Conservation (phyloP, 2,113 vertebrate species). For the Nibea coibor region DNA sequence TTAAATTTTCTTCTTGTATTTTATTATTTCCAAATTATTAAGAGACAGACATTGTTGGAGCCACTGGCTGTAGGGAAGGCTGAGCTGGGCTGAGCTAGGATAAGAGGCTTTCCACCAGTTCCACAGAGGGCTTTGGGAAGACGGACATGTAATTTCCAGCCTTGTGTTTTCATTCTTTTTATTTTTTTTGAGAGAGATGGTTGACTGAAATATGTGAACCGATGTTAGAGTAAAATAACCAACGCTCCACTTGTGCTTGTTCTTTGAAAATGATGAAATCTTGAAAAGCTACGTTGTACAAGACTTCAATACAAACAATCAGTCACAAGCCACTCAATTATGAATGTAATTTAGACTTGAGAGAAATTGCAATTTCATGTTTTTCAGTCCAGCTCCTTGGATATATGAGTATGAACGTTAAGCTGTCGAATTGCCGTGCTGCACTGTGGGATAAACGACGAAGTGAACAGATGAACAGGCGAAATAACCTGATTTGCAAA, state of each 20-base stretch:
- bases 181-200: neutral
- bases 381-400: conserved; percentile 3
- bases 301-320: neutral
- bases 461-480: conserved; percentile 24
- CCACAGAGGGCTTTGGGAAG: neutral
- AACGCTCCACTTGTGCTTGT: neutral
- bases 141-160: neutral
- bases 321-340: neutral
- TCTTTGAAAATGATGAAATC: neutral
- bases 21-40: too few relatives aligned
- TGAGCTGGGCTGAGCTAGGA: neutral
- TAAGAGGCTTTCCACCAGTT: conserved; percentile 3
- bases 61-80: neutral
- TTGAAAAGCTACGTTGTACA: neutral
- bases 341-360: neutral
- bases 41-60: neutral
- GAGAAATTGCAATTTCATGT: neutral
- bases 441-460: conserved; percentile 11
- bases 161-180: neutral
- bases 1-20: neutral
- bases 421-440: conserved; percentile 12
- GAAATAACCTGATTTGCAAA: conserved; percentile 51
- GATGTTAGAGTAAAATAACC: too few relatives aligned
- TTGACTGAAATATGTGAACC: conserved; percentile 22
- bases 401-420: conserved; percentile 9